phyloP scores from a whole-genome alignment of 1,140 invertebrate species.

The Drosophila parabipectinata region DNA sequence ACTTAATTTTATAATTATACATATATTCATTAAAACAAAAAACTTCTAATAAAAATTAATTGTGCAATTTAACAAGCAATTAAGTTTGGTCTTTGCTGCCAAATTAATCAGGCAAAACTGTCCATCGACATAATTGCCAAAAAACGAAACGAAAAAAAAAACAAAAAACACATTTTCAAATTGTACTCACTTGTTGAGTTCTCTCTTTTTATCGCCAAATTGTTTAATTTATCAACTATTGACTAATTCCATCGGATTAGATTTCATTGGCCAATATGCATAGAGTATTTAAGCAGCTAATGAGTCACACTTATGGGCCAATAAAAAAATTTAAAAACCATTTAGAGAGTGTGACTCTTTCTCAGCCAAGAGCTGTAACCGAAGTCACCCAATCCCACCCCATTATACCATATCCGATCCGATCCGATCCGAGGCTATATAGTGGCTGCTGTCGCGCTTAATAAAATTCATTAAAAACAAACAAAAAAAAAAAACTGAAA shows the following conservation, averaged over 20 bases:
- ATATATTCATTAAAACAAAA: neutral
- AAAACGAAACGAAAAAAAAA: too few species aligned
- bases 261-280: constrained; percentile 21
- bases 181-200: neutral
- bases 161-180: neutral
- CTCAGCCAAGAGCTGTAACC: constrained; percentile 3
- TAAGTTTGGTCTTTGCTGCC: neutral
- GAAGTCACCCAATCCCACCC: constrained; percentile 13
- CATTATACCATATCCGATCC: constrained; percentile 8
- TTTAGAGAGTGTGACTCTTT: constrained; percentile 3
- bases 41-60: neutral
- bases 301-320: constrained; percentile 37
- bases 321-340: constrained; percentile 22
- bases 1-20: neutral
- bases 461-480: constrained; percentile 68
- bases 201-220: constrained; percentile 22
- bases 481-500: constrained; percentile 7
- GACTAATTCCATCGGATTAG: constrained; percentile 28
- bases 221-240: constrained; percentile 39
- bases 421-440: constrained; percentile 27
- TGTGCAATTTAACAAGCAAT: neutral
- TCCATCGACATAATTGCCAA: constrained; percentile 7
- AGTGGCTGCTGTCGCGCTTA: constrained; percentile 53
- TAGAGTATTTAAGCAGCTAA: neutral
- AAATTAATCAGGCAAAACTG: neutral